Evolutionary conservation across 2,113 vertebrate species (phyloP), one percentile per base, ranked within the genome.

Genomic region (Clarias macrocephalus): DNA sequence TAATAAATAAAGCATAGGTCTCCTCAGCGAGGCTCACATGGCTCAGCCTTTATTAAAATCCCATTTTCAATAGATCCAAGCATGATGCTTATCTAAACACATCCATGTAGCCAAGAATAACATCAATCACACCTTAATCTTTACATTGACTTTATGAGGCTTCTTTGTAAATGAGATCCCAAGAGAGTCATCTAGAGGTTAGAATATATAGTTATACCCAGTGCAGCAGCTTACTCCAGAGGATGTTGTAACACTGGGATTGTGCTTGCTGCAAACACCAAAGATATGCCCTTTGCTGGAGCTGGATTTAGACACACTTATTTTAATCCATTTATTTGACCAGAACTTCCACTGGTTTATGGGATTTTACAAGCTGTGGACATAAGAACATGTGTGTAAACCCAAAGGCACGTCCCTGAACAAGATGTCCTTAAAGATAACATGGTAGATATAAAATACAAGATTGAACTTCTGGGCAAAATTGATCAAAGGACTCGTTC

Each of bases 81-180:
- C 19, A 15, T 37, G 33, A 28, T 11, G 0, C 33, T 62, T 66
- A n/a, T 30, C n/a, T 21, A 60, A 48, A 19, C 56, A 57, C 18
- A 3, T 52, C n/a, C 52, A n/a, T 33, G 30, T 23, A 57, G 54
- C 12, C 19, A 37, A 15, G 66, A 84, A 60, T 60, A 42, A 42
- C 68, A 42, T 62, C 30, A 62, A 60, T 85, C 30, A 75, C 54
- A 9, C 28, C 28, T 21, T 60, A 59, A 28, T 48, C 56, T 48
- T 83, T 77, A 63, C 57, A 87, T 48, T 56, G 72, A 87, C 52
- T 54, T 73, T 60, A 66, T 42, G 21, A 23, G 23, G 59, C 33
- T 77, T 52, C 23, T 13, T 87, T 84, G 65, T 28, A 87, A 87
- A 87, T 84, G 62, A 83, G 73, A 79, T 87, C 86, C 81, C 62